Evolutionary conservation across 2,888 invertebrate genomes (phyloP).

Genomic region (Conistra vaccinii): DNA sequence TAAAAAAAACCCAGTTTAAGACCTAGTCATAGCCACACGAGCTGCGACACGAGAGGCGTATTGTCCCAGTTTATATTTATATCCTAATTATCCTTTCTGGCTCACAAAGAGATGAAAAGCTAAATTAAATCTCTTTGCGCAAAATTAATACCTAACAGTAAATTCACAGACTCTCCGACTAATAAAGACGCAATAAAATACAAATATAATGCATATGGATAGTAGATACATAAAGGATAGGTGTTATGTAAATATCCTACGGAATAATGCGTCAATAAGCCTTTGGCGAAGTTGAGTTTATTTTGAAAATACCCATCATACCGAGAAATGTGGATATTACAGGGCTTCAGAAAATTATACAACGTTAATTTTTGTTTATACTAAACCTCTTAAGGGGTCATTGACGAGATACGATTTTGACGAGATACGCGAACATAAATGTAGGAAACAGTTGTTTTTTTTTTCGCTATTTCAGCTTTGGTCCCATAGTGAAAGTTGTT

Average conservation of each 20-base stretch:
- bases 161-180: conserved; percentile 19
- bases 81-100: conserved; percentile 13
- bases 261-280: conserved; percentile 35
- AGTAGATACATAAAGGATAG: conserved; percentile 27
- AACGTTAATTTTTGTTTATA: too few species aligned
- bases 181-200: conserved; percentile 35
- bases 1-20: conserved; percentile 19
- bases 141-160: conserved; percentile 7
- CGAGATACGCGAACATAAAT: too few species aligned
- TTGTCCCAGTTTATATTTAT: too few species aligned
- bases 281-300: conserved; percentile 28
- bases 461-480: too few species aligned
- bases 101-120: conserved; percentile 5
- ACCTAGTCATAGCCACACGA: background rate
- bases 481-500: too few species aligned
- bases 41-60: background rate
- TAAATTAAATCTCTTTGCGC: background rate
- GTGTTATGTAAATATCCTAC: conserved; percentile 52
- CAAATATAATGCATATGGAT: conserved; percentile 43
- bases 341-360: background rate
- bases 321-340: conserved; percentile 11
- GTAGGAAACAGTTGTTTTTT: too few species aligned
- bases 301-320: conserved; percentile 45
- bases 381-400: too few species aligned
- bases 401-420: too few species aligned